Evolutionary conservation across 2,888 invertebrate genomes (phyloP), one percentile per base, ranked within the genome.

Genomic region (Polyommatus icarus): DNA sequence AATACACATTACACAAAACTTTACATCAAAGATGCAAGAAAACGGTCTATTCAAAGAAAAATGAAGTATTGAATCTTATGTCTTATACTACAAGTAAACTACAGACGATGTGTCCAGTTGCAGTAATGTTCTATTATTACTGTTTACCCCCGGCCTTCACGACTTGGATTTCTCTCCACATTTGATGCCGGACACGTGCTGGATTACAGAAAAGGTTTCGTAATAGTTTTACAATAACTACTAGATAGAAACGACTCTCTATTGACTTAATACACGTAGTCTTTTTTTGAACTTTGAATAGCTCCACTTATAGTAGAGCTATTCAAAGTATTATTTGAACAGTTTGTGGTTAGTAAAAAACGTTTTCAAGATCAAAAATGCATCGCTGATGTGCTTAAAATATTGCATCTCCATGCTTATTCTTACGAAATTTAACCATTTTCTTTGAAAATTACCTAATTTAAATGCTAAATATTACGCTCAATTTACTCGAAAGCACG

Each of bases 81-180:
- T 78, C 80, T 84, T 84, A 78, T 0, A 76, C 84, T 81, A 61
- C 50, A 46, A 71, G 57, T 32, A 15, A 76, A 57, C 50, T 79
- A 81, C 81, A 80, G 79, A 79, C 82, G 82, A 82, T 83, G 85
- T 87, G 87, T 88, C 89, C 91, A 87, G 91, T 89, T 90, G 89
- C 86, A 86, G 86, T 92, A 93, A 92, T 92, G 83, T 84, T 82
- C 84, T 86, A 83, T 88, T 89, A 93, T 93, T 92, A 90, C 86
- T 82, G 82, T 84, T 84, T 86, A 91, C 92, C 93, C 85, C 89
- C 93, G 93, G 93, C 92, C 90, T 93, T 91, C 93, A 93, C 93
- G 93, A 93, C 85, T 87, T 86, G 90, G 91, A 93, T 90, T 87
- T 88, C 89, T 88, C 87, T 83, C 83, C 86, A 84, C 87, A 88